A percentile compares a stretch with the other conserved stretches of the same genome.
Conservation (phyloP, 2,797 vertebrate species). For the Avahi laniger region DNA sequence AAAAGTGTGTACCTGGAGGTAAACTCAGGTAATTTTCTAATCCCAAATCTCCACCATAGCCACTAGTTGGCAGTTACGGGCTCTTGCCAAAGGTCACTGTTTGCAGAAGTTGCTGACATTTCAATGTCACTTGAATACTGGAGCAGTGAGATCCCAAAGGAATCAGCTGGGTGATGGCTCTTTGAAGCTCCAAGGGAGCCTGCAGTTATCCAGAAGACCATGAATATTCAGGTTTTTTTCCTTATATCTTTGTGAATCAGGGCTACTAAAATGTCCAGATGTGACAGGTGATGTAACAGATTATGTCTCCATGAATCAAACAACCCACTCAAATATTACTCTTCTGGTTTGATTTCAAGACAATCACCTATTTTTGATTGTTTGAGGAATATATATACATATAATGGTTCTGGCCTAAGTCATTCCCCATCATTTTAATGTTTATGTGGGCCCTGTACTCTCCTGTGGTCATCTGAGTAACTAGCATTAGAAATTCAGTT, state of each 20-base stretch:
- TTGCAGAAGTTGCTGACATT: neutral
- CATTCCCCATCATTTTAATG: neutral
- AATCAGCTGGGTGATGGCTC: neutral
- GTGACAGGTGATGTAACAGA: neutral
- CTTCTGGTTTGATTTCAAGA: neutral
- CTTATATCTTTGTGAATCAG: neutral
- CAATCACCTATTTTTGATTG: neutral
- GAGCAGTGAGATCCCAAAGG: neutral
- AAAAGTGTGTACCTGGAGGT: neutral
- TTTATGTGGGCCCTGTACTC: neutral
- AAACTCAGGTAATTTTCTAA: neutral
- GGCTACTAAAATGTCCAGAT: neutral
- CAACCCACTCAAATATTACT: neutral
- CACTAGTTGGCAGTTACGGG: neutral
- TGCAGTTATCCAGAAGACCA: neutral
- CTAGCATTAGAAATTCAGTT: neutral
- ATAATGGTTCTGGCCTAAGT: neutral
- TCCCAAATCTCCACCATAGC: neutral
- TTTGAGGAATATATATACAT: neutral
- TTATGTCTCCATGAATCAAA: neutral
- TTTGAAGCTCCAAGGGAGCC: neutral
- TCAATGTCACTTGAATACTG: neutral
- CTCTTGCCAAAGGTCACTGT: neutral
- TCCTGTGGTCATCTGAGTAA: neutral
- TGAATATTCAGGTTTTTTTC: neutral